These are phyloP conservation scores for Linhomoeus sp. DNA, from an alignment of 2,888 invertebrate genomes.

Conservation along the genomic window DNA sequence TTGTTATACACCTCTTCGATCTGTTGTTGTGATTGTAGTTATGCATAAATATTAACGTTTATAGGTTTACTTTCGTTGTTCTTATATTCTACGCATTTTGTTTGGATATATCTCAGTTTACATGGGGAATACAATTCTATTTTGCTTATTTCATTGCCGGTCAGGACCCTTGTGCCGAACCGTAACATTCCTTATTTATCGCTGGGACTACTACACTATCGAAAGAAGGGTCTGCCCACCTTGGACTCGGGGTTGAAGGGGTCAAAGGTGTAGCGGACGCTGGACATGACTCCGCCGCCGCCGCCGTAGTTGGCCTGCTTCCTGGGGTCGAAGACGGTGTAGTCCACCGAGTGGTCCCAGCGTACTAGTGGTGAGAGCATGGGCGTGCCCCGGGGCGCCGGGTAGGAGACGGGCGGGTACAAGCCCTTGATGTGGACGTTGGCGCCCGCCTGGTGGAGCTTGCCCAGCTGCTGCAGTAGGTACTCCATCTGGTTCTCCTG, in stretches of 20 bases:
- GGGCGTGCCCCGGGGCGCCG: conserved; percentile 65
- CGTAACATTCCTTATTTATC: too few species aligned
- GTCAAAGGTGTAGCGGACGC: background rate
- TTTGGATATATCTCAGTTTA: too few species aligned
- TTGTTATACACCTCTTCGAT: too few species aligned
- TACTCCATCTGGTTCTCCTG: background rate
- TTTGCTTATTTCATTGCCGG: too few species aligned
- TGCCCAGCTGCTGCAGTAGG: conserved; percentile 45
- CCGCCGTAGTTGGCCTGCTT: conserved; percentile 36
- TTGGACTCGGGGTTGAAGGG: background rate
- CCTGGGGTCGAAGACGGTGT: conserved; percentile 57
- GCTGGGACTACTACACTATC: too few species aligned
- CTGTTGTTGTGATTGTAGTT: too few species aligned
- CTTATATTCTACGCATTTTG: too few species aligned
- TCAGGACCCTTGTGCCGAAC: too few species aligned
- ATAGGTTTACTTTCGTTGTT: too few species aligned
- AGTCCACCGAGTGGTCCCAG: conserved; percentile 71
- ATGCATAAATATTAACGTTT: too few species aligned
- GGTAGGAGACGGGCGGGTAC: conserved; percentile 53
- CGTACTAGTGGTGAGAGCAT: conserved; percentile 60
- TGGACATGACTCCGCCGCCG: conserved; percentile 40
- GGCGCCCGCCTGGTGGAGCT: conserved; percentile 58
- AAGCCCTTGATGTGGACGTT: conserved; percentile 52
- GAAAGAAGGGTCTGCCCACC: too few species aligned
- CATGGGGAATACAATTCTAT: too few species aligned